Evolutionary conservation across 2,113 vertebrate genomes (phyloP).

Genomic region (Pseudorhombus dupliciocellatus): DNA sequence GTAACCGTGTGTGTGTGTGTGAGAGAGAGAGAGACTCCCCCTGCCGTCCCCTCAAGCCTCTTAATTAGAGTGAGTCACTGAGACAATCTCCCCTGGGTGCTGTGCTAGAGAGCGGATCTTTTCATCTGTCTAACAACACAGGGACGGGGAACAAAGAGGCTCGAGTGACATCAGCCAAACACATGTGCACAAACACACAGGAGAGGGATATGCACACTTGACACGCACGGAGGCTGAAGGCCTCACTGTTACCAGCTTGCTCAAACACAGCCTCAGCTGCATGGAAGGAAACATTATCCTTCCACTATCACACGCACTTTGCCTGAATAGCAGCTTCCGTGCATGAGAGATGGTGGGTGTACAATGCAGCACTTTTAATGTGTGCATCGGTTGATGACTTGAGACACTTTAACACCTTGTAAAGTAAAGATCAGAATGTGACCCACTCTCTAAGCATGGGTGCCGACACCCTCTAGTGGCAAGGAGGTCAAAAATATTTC

Average conservation of each 20-base stretch:
- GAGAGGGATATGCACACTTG: neutral
- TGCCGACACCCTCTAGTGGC: conserved; percentile 68
- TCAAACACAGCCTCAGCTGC: neutral
- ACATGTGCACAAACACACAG: conserved; percentile 22
- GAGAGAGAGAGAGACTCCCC: conserved; percentile 8
- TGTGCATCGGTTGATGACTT: conserved; percentile 3
- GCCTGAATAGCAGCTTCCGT: neutral
- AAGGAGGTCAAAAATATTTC: conserved; percentile 33
- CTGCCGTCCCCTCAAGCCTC: conserved; percentile 49
- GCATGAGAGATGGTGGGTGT: neutral
- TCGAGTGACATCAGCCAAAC: conserved; percentile 54
- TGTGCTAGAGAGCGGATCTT: conserved; percentile 60
- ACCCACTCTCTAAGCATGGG: conserved; percentile 4
- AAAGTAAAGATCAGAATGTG: conserved; percentile 2
- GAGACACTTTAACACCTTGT: conserved; percentile 7
- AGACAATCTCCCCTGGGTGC: conserved; percentile 62
- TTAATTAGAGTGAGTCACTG: conserved; percentile 74
- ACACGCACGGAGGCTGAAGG: conserved; percentile 30
- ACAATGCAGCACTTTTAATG: neutral
- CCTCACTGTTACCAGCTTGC: neutral
- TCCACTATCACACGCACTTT: neutral
- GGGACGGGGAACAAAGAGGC: conserved; percentile 45
- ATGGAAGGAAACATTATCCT: neutral
- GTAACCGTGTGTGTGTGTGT: conserved; percentile 27
- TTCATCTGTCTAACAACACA: conserved; percentile 66